phyloP scores from a whole-genome alignment of 2,797 vertebrate genomes.

The Brachyalestes nurse region DNA sequence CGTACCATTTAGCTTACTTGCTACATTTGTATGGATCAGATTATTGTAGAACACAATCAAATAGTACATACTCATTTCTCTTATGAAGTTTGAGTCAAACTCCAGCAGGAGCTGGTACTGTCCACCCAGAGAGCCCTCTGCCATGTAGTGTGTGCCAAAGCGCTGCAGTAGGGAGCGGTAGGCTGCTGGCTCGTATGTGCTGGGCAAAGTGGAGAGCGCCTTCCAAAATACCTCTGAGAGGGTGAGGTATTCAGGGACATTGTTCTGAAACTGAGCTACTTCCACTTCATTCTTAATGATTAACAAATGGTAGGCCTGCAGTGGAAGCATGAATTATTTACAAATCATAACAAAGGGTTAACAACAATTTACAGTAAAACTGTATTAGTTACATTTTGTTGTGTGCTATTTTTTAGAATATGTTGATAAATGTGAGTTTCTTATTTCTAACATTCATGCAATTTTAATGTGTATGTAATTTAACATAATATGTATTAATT shows the following conservation, averaged over 20 bases:
- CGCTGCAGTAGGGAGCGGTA: constrained; percentile 83
- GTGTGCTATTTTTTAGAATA: not conserved
- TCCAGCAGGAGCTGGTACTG: constrained; percentile 85
- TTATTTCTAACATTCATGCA: too few species aligned
- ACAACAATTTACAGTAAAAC: too few species aligned
- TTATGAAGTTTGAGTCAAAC: constrained; percentile 75
- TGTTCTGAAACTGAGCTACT: constrained; percentile 90
- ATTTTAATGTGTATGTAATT: too few species aligned
- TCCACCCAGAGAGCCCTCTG: constrained; percentile 90
- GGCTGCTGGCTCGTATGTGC: constrained; percentile 81
- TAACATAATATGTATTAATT: too few species aligned
- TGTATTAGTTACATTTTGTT: not conserved
- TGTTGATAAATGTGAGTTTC: too few species aligned
- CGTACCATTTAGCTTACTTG: not conserved
- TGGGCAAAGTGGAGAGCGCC: constrained; percentile 83
- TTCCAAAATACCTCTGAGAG: constrained; percentile 86
- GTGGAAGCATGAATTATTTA: not conserved
- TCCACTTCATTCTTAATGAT: constrained; percentile 82
- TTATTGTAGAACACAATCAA: not conserved
- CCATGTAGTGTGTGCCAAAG: constrained; percentile 91
- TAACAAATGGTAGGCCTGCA: constrained; percentile 83
- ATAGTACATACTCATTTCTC: constrained; percentile 70
- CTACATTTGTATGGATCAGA: too few species aligned
- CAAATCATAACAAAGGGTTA: not conserved
- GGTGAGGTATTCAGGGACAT: constrained; percentile 73